Evolutionary conservation across 2,888 invertebrate species (phyloP).

Genomic region (Torymus auratus): DNA sequence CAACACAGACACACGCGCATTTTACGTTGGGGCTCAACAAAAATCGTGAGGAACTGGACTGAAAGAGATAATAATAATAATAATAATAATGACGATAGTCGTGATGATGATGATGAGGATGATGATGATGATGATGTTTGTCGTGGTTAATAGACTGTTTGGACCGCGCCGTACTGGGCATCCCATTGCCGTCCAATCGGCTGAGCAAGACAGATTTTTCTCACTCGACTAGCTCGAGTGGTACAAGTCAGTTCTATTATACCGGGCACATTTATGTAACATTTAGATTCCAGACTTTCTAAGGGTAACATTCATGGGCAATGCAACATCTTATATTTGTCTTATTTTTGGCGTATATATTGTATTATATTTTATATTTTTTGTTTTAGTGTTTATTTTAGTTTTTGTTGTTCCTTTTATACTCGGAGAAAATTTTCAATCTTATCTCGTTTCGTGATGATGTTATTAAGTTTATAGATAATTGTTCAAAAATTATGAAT

Average conservation of each 20-base stretch:
- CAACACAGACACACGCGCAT: conserved; percentile 69
- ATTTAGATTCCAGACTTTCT: conserved; percentile 42
- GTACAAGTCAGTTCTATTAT: conserved; percentile 35
- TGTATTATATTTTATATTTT: background rate
- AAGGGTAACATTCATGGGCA: conserved; percentile 27
- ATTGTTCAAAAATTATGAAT: no score
- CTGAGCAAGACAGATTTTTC: background rate
- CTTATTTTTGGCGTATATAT: conserved; percentile 9
- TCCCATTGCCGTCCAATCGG: background rate
- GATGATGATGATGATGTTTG: no score
- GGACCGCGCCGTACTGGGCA: background rate
- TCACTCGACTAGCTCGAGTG: conserved; percentile 31
- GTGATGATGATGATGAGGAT: no score
- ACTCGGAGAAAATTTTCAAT: no score
- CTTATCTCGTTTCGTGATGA: no score
- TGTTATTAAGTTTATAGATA: no score
- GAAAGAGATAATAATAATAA: no score
- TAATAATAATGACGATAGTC: no score
- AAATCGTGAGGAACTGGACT: background rate
- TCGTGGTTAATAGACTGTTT: no score
- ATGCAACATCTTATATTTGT: conserved; percentile 32
- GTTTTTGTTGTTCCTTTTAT: background rate
- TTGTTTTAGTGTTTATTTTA: conserved; percentile 4
- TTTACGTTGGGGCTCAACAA: conserved; percentile 44
- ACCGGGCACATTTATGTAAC: conserved; percentile 48